A percentile compares a stretch with the other conserved stretches of the same genome.
Evolutionary conservation across 2,888 invertebrate species (phyloP).

Genomic region (Cheilosia vernalis): DNA sequence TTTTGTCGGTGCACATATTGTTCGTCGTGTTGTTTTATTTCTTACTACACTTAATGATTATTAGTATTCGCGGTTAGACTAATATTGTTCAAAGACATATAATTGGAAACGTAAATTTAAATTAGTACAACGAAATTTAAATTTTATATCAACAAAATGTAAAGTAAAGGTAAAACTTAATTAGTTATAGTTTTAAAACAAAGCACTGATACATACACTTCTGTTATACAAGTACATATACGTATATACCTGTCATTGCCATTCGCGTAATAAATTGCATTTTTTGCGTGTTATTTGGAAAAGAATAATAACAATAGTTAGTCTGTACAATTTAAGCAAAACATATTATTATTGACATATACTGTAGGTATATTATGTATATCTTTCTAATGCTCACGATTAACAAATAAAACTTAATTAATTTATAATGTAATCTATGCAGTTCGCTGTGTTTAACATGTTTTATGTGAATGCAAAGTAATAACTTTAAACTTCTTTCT

Average conservation of each 20-base stretch:
- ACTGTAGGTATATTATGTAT: background rate
- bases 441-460: too few relatives aligned
- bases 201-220: constrained; percentile 68
- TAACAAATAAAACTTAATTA: background rate
- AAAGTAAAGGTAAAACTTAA: constrained; percentile 22
- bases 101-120: constrained; percentile 28
- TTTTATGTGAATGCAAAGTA: constrained; percentile 11
- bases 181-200: constrained; percentile 58
- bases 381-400: constrained; percentile 24
- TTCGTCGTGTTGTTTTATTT: constrained; percentile 36
- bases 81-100: constrained; percentile 36
- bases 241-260: constrained; percentile 49
- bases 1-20: constrained; percentile 60
- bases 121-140: constrained; percentile 70
- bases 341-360: background rate
- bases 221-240: constrained; percentile 47
- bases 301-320: constrained; percentile 35
- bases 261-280: constrained; percentile 60
- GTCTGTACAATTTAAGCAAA: constrained; percentile 15
- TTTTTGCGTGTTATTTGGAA: constrained; percentile 50
- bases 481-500: constrained; percentile 23
- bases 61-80: background rate
- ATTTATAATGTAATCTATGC: too few relatives aligned
- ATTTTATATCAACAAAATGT: constrained; percentile 47
- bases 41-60: background rate